Conservation (phyloP, 2,888 invertebrate species). For the Tinea semifulvella region DNA sequence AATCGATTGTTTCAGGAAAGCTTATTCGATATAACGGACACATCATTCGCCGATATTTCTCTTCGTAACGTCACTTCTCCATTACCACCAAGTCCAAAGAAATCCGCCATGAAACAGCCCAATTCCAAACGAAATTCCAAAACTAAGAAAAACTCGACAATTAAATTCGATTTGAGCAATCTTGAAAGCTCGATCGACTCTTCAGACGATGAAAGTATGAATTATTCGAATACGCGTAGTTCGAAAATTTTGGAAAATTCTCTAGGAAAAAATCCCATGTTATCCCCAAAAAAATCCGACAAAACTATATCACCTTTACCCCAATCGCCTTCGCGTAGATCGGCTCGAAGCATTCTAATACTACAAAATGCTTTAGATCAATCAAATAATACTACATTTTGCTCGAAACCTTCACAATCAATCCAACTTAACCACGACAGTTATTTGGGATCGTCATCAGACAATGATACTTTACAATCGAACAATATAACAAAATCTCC, state of each 20-base stretch:
- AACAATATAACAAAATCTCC: too few relatives aligned
- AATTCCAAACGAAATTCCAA: background rate
- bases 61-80: background rate
- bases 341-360: conserved; percentile 29
- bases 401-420: too few relatives aligned
- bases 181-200: conserved; percentile 26
- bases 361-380: conserved; percentile 16
- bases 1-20: conserved; percentile 2
- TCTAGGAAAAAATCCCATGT: conserved; percentile 13
- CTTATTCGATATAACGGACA: background rate
- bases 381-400: too few relatives aligned
- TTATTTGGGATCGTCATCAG: too few relatives aligned
- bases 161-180: conserved; percentile 53
- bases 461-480: too few relatives aligned
- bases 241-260: conserved; percentile 30
- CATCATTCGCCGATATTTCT: background rate
- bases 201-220: conserved; percentile 29
- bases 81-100: conserved; percentile 27
- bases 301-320: background rate
- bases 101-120: conserved; percentile 31
- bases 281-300: background rate
- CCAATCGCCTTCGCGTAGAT: conserved; percentile 26
- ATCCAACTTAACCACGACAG: too few relatives aligned
- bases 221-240: conserved; percentile 33
- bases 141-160: conserved; percentile 36